Base-by-base conservation (phyloP, 2,113 vertebrate genomes). In the Varanus komodoensis region DNA sequence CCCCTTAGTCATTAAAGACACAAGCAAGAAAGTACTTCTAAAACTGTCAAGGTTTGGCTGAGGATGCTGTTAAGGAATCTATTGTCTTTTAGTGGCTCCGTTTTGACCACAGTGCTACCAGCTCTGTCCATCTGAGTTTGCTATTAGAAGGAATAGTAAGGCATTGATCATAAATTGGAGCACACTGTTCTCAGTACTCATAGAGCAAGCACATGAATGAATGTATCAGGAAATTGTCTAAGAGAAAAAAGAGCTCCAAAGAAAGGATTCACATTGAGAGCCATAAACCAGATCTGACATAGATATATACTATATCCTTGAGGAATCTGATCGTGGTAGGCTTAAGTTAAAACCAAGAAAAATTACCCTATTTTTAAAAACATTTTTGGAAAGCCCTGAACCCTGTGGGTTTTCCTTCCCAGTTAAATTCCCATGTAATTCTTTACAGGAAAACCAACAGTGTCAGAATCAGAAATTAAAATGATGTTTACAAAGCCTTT, bases 321-420 rank as follows among this genome's bases (percentile, higher is more conserved):
- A 90, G 82, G 48, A 80, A 86, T 52, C 32, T 81, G 57, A 93
- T 78, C 29, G 2, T 54, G 50, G 78, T 27, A 34, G 11, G 69
- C 92, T 94, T 92, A 95, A 89, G 32, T 90, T 73, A 82, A 92
- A 91, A 11, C 29, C 12, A 84, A 92, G 83, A 61, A 82, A 27
- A 91, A 67, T 86, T 88, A 9, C 2, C 27, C 19, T 73, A 80
- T 3, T 91, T 90, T 79, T 14, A n/a, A 84, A 90, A 38, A 54
- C 68, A 80, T 67, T 84, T 91, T 81, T 73, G 52, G 61, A 82
- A 86, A 69, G 29, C 68, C 52, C 88, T 79, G 50, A 73, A 81
- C 69, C 27, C 57, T 57, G 73, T n/a, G 74, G 83, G 83, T 32
- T 84, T 67, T 44, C 2, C 68, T 0, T 84, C 32, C 48, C 88